Percentiles rank a stretch among this genome's conserved stretches.
phyloP scores from a whole-genome alignment of 2,888 invertebrate species.

The Cerastis rubricosa region DNA sequence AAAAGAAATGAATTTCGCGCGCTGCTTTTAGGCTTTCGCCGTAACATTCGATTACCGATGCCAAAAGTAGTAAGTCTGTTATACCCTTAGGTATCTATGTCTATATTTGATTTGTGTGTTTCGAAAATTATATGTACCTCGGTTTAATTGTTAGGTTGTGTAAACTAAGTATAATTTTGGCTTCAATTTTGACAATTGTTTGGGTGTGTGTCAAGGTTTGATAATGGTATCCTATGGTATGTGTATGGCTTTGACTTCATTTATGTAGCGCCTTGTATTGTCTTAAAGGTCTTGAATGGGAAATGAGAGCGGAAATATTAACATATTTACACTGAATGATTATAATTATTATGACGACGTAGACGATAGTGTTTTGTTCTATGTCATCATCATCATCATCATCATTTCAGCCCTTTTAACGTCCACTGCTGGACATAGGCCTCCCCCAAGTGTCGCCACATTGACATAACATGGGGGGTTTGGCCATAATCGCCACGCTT shows the following conservation, averaged over 20 bases:
- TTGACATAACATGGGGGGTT: too few relatives aligned
- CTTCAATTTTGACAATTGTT: slow-evolving; percentile 2
- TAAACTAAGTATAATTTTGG: slow-evolving; percentile 20
- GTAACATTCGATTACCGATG: not conserved
- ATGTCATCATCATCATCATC: too few relatives aligned
- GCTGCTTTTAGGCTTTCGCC: too few relatives aligned
- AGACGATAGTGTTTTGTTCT: not conserved
- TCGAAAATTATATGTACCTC: slow-evolving; percentile 18
- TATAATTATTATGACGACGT: not conserved
- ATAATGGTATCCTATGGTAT: not conserved
- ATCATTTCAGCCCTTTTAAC: too few relatives aligned
- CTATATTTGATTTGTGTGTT: slow-evolving; percentile 9
- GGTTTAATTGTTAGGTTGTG: slow-evolving; percentile 35
- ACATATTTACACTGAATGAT: not conserved
- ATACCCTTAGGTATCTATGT: not conserved
- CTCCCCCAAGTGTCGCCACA: too few relatives aligned
- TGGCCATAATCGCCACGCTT: too few relatives aligned
- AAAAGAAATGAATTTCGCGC: too few relatives aligned
- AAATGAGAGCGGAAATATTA: not conserved
- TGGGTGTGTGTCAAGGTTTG: not conserved
- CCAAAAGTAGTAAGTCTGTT: slow-evolving; percentile 16
- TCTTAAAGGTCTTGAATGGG: not conserved
- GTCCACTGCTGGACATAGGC: too few relatives aligned
- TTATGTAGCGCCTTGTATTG: slow-evolving; percentile 8
- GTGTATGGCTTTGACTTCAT: not conserved